Evolutionary conservation across 2,113 vertebrate species (phyloP).

Genomic region (Muscicapa adusta): DNA sequence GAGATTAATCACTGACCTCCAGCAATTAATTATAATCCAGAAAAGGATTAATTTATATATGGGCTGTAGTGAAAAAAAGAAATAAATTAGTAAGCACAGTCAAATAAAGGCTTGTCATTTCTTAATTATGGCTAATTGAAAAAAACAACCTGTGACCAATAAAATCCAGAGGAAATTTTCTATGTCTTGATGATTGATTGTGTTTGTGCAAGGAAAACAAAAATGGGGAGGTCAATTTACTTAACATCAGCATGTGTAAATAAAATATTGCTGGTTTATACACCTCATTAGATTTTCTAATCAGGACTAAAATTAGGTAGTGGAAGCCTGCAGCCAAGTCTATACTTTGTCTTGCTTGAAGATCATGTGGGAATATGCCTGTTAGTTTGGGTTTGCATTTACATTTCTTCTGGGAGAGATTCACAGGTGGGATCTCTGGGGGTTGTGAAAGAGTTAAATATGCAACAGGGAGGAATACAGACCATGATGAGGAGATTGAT

Average conservation of each 20-base stretch:
- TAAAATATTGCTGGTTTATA: not conserved
- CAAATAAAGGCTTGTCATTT: not conserved
- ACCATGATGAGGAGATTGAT: accelerated
- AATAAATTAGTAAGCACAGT: not conserved
- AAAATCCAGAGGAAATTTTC: not conserved
- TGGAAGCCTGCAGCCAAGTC: not conserved
- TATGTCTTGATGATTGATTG: not conserved
- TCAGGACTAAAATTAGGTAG: not conserved
- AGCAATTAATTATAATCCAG: not conserved
- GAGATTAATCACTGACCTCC: not conserved
- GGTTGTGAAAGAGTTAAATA: not conserved
- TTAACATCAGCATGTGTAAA: not conserved
- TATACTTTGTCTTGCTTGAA: not conserved
- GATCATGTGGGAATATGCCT: not conserved
- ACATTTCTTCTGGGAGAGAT: not conserved
- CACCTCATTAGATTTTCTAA: not conserved
- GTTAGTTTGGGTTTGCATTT: not conserved
- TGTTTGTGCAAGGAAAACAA: not conserved
- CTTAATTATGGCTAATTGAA: not conserved
- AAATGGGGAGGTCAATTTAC: not conserved
- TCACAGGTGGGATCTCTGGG: accelerated
- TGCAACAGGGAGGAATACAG: not conserved
- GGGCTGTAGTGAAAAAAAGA: not conserved
- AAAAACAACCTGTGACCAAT: not conserved
- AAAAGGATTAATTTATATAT: not conserved